Conservation (phyloP, 2,113 vertebrate genomes). For the Cnemophilus loriae region DNA sequence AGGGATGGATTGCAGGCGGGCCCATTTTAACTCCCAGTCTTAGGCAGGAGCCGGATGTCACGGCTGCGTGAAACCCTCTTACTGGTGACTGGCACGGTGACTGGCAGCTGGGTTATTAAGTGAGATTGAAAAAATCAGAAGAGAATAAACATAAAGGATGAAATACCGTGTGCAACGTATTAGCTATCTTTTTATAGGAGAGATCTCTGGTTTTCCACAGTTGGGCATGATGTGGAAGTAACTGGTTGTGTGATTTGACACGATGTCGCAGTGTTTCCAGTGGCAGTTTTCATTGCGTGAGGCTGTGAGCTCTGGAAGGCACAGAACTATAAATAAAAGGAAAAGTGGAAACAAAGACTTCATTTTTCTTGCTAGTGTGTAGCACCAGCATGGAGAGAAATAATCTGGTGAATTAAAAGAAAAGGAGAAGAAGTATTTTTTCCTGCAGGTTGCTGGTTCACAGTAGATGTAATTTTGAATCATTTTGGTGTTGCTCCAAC, state of each 20-base stretch:
- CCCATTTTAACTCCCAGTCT: accelerated
- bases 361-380: not conserved
- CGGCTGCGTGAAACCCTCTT: not conserved
- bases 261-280: not conserved
- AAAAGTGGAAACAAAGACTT: not conserved
- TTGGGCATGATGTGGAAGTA: not conserved
- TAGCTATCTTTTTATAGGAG: not conserved
- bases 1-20: not conserved
- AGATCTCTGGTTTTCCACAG: not conserved
- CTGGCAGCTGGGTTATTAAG: not conserved
- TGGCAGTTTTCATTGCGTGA: not conserved
- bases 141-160: not conserved
- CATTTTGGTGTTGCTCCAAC: not conserved
- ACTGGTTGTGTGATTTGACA: not conserved
- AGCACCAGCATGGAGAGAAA: not conserved
- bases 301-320: not conserved
- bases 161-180: not conserved
- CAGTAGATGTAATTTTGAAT: not conserved
- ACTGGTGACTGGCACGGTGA: not conserved
- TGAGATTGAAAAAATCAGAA: not conserved
- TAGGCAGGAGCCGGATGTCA: not conserved
- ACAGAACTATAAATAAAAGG: not conserved
- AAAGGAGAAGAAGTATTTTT: not conserved
- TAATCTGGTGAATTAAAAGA: not conserved
- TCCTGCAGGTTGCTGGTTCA: not conserved